Conservation (phyloP, 2,888 invertebrate species). For the Rhagium mordax region DNA sequence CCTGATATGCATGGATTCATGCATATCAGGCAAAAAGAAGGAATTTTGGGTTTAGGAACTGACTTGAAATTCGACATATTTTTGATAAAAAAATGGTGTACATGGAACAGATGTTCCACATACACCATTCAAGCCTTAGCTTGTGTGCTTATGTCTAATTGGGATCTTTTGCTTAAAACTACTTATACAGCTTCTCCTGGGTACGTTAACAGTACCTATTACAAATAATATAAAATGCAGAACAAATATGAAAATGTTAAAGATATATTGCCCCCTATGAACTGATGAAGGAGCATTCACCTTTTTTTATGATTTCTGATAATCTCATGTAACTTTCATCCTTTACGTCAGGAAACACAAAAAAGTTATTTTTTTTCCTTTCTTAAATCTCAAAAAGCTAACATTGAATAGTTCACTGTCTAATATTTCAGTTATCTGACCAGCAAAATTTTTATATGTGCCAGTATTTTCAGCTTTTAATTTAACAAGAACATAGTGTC, state of each 20-base stretch:
- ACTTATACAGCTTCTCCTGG: too few species aligned
- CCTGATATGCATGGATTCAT: too few species aligned
- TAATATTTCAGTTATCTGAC: constrained; percentile 1
- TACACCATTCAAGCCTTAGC: too few species aligned
- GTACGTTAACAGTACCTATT: too few species aligned
- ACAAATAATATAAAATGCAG: neutral
- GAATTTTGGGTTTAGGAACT: too few species aligned
- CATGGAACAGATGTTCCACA: too few species aligned
- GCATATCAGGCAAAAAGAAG: too few species aligned
- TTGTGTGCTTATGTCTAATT: too few species aligned
- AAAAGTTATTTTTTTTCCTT: neutral
- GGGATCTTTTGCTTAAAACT: too few species aligned
- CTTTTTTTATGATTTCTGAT: constrained; percentile 1
- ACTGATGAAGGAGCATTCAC: neutral
- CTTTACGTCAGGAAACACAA: neutral
- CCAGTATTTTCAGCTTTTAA: neutral
- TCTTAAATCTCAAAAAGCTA: neutral
- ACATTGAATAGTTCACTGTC: neutral
- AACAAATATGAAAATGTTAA: neutral
- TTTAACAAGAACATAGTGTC: constrained; percentile 1
- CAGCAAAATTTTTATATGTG: neutral
- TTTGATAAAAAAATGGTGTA: too few species aligned
- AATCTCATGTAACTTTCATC: neutral
- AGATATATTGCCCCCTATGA: neutral
- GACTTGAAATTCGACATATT: too few species aligned